phyloP scores from a whole-genome alignment of 2,113 vertebrate species.

The Tetraodon nigroviridis region DNA sequence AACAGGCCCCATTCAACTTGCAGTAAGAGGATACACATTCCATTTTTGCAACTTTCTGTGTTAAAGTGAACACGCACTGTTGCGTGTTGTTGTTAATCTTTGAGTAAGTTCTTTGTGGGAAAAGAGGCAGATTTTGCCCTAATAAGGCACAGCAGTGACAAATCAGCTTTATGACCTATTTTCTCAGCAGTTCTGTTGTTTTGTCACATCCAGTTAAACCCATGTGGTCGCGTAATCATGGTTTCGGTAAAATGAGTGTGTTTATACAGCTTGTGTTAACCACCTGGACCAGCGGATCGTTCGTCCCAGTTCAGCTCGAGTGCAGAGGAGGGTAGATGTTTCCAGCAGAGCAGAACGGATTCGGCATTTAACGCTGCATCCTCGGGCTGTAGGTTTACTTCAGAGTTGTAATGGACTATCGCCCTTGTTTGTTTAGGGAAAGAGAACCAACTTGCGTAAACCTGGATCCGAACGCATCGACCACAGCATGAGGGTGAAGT shows the following conservation, averaged over 20 bases:
- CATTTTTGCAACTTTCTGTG: constrained; percentile 1
- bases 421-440: constrained; percentile 76
- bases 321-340: not conserved
- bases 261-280: constrained; percentile 22
- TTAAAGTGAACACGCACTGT: constrained; percentile 44
- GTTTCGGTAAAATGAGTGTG: constrained; percentile 28
- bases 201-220: constrained; percentile 22
- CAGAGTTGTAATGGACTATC: constrained; percentile 12
- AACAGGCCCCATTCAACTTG: constrained; percentile 35
- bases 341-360: not conserved
- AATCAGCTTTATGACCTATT: constrained; percentile 43
- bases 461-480: constrained; percentile 86
- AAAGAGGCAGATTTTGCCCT: constrained; percentile 17
- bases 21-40: constrained; percentile 41
- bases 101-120: constrained; percentile 28
- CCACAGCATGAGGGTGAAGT: constrained; percentile 93
- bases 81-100: constrained; percentile 12
- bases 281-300: constrained; percentile 45
- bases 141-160: constrained; percentile 36
- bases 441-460: constrained; percentile 95
- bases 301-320: constrained; percentile 10
- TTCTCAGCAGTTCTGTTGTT: constrained; percentile 1
- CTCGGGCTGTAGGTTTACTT: not conserved
- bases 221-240: constrained; percentile 43
- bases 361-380: not conserved